Conservation (phyloP, 2,797 vertebrate species). For the Telmatherina bonti region DNA sequence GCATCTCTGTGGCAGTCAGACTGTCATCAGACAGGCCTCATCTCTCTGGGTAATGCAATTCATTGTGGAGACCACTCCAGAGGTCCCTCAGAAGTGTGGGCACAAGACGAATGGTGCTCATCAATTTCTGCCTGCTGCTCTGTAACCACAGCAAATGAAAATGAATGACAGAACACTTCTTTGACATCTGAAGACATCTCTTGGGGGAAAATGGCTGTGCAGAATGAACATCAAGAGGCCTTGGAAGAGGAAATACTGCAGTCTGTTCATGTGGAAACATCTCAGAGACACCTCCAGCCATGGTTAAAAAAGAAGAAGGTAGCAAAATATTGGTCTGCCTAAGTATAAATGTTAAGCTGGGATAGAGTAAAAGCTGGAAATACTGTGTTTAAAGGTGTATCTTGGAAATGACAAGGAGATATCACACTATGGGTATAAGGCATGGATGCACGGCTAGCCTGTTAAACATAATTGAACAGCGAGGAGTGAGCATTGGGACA, state of each 20-base stretch:
- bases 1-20: conserved; percentile 29
- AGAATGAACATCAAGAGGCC: conserved; percentile 37
- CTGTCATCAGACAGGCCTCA: conserved; percentile 29
- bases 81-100: conserved; percentile 56
- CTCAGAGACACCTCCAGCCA: not conserved
- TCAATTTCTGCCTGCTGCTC: conserved; percentile 65
- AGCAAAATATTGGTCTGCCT: not conserved
- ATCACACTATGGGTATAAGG: too few species aligned
- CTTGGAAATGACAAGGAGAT: too few species aligned
- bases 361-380: conserved; percentile 13
- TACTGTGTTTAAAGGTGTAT: too few species aligned
- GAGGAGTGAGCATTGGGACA: too few species aligned
- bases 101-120: conserved; percentile 63
- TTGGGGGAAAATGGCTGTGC: conserved; percentile 29
- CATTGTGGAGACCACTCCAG: conserved; percentile 48
- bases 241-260: conserved; percentile 26
- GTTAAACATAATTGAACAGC: too few species aligned
- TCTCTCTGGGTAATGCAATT: conserved; percentile 57
- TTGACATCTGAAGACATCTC: conserved; percentile 57
- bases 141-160: conserved; percentile 62
- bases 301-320: not conserved
- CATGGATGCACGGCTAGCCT: too few species aligned
- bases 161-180: conserved; percentile 57
- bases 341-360: not conserved
- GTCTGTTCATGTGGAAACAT: conserved; percentile 38